Conservation (phyloP, 2,888 invertebrate genomes). For the Sisyra nigra region DNA sequence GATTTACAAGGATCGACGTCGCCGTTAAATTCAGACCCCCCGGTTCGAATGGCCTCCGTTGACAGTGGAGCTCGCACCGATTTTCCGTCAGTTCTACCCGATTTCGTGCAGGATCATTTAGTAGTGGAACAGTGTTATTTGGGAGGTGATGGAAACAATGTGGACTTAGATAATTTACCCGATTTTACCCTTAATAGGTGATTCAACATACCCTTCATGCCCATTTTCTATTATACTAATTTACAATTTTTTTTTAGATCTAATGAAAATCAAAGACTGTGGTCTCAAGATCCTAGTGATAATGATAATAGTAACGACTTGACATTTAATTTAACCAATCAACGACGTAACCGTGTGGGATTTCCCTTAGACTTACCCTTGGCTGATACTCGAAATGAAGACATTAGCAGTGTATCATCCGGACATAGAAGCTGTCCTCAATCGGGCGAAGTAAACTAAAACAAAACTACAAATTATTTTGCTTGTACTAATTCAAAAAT, state of each 20-base stretch:
- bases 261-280: conserved; percentile 11
- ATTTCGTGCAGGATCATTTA: conserved; percentile 81
- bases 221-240: neutral
- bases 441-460: conserved; percentile 14
- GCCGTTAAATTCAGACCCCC: conserved; percentile 3
- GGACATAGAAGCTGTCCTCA: conserved; percentile 17
- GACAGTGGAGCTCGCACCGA: conserved; percentile 20
- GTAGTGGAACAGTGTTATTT: conserved; percentile 63
- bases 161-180: conserved; percentile 48
- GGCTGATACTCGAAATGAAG: conserved; percentile 12
- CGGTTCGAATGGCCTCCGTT: conserved; percentile 2
- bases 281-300: conserved; percentile 12
- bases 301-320: conserved; percentile 11
- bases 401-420: neutral
- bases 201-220: neutral
- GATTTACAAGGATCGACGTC: conserved; percentile 32
- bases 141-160: conserved; percentile 32
- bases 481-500: neutral
- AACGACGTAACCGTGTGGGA: conserved; percentile 22
- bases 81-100: conserved; percentile 55
- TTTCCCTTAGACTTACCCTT: conserved; percentile 27
- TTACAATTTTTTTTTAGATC: conserved; percentile 1
- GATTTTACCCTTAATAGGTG: conserved; percentile 41
- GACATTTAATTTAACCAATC: conserved; percentile 16
- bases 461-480: neutral